A percentile compares a stretch with the other conserved stretches of the same genome.
phyloP scores from a whole-genome alignment of 2,113 vertebrate genomes.

The Hoplias malabaricus region DNA sequence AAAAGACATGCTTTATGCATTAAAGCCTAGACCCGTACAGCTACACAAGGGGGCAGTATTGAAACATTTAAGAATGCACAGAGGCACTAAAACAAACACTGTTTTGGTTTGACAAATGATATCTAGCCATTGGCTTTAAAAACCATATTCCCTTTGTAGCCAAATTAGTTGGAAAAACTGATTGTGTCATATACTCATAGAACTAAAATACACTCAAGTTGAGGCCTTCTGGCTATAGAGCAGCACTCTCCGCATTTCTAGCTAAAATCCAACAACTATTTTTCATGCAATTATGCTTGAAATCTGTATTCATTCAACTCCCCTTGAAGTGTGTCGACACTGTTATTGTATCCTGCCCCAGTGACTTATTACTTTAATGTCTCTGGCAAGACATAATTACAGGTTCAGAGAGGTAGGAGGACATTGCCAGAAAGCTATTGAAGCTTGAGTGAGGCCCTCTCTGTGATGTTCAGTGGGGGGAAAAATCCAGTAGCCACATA shows the following conservation, averaged over 20 bases:
- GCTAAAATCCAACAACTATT: conserved; percentile 37
- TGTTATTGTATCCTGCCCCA: conserved; percentile 70
- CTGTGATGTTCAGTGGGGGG: conserved; percentile 66
- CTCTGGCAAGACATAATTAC: conserved; percentile 75
- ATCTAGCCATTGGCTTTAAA: not conserved
- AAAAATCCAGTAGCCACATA: conserved; percentile 58
- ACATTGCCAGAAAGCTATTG: conserved; percentile 67
- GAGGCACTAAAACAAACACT: not conserved
- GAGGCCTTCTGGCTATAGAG: not conserved
- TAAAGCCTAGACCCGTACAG: not conserved
- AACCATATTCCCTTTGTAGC: conserved; percentile 23
- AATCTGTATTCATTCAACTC: conserved; percentile 66
- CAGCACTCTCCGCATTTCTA: not conserved
- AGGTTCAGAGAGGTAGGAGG: conserved; percentile 68
- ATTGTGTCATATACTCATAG: conserved; percentile 5
- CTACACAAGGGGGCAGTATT: conserved; percentile 75
- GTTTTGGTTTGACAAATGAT: conserved; percentile 9
- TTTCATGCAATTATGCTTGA: conserved; percentile 67
- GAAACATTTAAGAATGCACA: conserved; percentile 49
- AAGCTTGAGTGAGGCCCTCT: conserved; percentile 64
- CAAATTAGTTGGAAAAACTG: conserved; percentile 20
- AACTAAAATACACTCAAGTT: conserved; percentile 5
- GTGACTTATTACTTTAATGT: conserved; percentile 74
- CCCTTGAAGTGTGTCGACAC: conserved; percentile 68
- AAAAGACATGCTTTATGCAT: not conserved